Percentiles rank a stretch among this genome's conserved stretches.
phyloP scores from a whole-genome alignment of 2,113 vertebrate genomes.

The Herpailurus yagouaroundi region DNA sequence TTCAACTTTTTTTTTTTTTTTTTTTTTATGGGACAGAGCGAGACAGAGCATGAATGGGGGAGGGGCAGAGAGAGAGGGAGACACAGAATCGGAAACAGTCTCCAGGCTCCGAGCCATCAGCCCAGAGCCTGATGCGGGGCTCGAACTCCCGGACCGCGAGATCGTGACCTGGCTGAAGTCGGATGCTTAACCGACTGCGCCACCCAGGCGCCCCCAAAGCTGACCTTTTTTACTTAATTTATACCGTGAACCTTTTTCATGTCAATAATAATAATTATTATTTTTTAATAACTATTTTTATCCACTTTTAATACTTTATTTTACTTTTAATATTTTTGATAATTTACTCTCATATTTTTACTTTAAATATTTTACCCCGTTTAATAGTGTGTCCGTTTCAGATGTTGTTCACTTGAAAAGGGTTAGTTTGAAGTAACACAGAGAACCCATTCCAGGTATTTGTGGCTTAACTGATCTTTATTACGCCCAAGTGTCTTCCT shows the following conservation, averaged over 20 bases:
- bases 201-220: not conserved
- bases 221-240: not conserved
- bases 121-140: no score
- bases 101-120: no score
- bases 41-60: no score
- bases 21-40: no score
- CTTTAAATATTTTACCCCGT: slow-evolving; percentile 3
- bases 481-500: fast-evolving
- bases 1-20: no score
- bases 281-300: not conserved
- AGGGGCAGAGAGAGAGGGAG: no score
- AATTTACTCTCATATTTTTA: not conserved
- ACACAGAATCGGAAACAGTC: no score
- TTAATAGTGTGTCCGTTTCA: slow-evolving; percentile 42
- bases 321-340: slow-evolving; percentile 13
- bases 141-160: no score
- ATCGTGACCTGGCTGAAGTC: no score
- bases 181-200: no score
- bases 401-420: not conserved
- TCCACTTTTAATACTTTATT: not conserved
- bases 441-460: not conserved
- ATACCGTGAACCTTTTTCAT: not conserved
- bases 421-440: slow-evolving; percentile 15
- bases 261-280: not conserved
- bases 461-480: not conserved